Conservation (phyloP, 2,888 invertebrate genomes). For the Idaea biselata region DNA sequence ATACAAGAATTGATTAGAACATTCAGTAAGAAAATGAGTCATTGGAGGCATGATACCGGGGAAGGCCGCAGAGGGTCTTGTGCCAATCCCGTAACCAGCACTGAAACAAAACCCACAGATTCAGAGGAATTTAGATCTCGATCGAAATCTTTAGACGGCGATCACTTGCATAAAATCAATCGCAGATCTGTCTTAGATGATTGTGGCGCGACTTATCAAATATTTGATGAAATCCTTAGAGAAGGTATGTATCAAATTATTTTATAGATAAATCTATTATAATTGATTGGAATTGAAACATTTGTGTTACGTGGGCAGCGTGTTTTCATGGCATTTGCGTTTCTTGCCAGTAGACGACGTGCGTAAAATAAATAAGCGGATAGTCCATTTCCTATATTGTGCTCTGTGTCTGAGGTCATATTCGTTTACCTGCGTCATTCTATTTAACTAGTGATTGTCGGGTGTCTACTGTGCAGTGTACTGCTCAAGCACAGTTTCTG, state of each 20-base stretch:
- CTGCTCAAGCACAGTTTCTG: neutral
- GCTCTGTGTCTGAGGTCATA: conserved; percentile 33
- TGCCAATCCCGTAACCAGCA: conserved; percentile 69
- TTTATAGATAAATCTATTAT: neutral
- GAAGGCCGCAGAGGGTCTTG: conserved; percentile 73
- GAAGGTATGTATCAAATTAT: conserved; percentile 58
- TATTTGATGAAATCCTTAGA: conserved; percentile 87
- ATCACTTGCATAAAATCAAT: conserved; percentile 61
- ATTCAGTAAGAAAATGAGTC: conserved; percentile 87
- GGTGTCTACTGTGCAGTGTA: neutral
- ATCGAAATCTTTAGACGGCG: conserved; percentile 88
- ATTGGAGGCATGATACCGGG: conserved; percentile 82
- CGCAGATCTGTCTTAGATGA: conserved; percentile 82
- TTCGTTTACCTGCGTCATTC: conserved; percentile 15
- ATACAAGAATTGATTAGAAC: conserved; percentile 89
- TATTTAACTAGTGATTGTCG: conserved; percentile 11
- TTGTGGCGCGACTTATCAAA: conserved; percentile 90
- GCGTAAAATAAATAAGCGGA: conserved; percentile 33
- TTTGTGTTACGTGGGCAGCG: neutral
- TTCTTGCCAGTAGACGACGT: conserved; percentile 15
- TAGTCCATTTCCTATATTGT: conserved; percentile 27
- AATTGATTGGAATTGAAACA: neutral
- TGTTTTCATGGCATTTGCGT: neutral
- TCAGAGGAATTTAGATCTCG: conserved; percentile 86
- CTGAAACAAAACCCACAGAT: conserved; percentile 61